These are phyloP conservation scores for Hartigia nigra DNA, from an alignment of 2,888 invertebrate species.

Conservation along the genomic window DNA sequence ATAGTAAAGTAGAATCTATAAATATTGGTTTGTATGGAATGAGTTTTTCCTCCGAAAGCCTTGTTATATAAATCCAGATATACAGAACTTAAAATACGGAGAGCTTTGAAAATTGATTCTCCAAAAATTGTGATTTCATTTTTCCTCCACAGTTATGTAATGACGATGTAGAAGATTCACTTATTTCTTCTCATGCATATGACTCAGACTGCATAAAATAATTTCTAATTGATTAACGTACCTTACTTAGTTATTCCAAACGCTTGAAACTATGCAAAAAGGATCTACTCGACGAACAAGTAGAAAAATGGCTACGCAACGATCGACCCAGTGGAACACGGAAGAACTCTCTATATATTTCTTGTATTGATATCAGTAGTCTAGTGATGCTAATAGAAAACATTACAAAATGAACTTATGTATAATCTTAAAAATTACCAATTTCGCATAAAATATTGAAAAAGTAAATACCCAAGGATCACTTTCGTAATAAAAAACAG, in stretches of 20 bases:
- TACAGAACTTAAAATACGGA: neutral
- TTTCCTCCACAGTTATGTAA: neutral
- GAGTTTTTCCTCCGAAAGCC: neutral
- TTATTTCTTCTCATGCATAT: neutral
- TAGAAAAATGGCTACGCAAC: neutral
- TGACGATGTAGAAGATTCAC: neutral
- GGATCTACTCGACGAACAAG: neutral
- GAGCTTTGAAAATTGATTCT: neutral
- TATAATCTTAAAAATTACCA: neutral
- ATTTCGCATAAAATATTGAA: neutral
- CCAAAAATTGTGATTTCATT: neutral
- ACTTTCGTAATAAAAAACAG: neutral
- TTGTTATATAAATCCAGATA: neutral
- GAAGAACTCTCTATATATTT: neutral
- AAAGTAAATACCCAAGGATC: neutral
- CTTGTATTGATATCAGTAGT: neutral
- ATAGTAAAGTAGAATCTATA: neutral
- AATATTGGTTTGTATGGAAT: neutral
- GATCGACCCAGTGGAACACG: neutral
- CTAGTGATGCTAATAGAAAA: neutral
- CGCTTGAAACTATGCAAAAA: neutral
- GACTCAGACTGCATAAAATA: neutral
- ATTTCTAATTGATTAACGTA: neutral
- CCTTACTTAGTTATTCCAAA: neutral
- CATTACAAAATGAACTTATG: neutral